Percentiles rank a stretch among this genome's conserved stretches.
phyloP scores from a whole-genome alignment of 2,797 vertebrate species.

The Meda fulgida region DNA sequence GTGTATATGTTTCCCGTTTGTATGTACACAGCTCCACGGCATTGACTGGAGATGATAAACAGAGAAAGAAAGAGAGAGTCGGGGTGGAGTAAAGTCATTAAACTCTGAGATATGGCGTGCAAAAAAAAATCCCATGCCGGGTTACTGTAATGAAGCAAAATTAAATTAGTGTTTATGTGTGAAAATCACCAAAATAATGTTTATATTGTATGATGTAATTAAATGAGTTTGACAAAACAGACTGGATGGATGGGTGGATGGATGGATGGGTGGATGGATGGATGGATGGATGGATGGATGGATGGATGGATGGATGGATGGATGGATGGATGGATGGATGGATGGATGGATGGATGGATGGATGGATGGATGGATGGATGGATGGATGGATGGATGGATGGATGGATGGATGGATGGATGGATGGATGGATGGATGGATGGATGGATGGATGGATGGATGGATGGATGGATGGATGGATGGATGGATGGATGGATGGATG shows the following conservation, averaged over 20 bases:
- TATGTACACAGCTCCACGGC: not conserved
- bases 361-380: not conserved
- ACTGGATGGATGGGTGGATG: too few species aligned
- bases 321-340: too few species aligned
- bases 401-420: too few species aligned
- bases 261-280: too few species aligned
- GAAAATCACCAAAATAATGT: not conserved
- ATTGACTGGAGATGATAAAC: constrained; percentile 16
- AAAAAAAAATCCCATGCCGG: not conserved
- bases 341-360: too few species aligned
- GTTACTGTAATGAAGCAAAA: not conserved
- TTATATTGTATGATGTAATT: not conserved
- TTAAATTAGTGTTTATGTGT: not conserved
- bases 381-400: not conserved
- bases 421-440: accelerated
- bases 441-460: too few species aligned
- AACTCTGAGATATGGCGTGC: not conserved
- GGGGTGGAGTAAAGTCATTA: constrained; percentile 10
- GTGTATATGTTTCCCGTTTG: constrained; percentile 33
- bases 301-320: too few species aligned
- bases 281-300: too few species aligned
- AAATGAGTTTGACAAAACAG: constrained; percentile 2
- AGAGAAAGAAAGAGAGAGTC: not conserved
- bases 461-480: too few species aligned
- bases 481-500: too few species aligned